These are phyloP conservation scores for Sebastes minor DNA, from an alignment of 2,797 vertebrate species.

Conservation along the genomic window DNA sequence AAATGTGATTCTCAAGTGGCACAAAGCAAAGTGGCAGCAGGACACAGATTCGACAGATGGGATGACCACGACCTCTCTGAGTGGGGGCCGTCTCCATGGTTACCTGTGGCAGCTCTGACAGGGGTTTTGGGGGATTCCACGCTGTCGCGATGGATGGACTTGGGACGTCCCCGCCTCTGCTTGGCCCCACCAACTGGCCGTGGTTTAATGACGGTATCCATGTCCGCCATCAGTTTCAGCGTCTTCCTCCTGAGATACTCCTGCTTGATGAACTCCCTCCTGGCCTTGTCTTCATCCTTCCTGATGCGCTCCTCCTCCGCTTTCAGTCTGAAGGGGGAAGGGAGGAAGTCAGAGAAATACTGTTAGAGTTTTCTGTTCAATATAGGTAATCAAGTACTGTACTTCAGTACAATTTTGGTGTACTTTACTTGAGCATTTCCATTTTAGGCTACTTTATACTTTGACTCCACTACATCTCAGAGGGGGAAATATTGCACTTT, in stretches of 20 bases:
- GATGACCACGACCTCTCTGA: constrained; percentile 9
- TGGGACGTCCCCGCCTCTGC: constrained; percentile 91
- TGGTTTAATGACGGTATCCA: constrained; percentile 92
- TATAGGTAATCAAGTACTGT: background rate
- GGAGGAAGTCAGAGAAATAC: background rate
- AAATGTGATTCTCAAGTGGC: constrained; percentile 47
- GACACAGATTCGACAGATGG: constrained; percentile 69
- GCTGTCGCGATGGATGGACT: constrained; percentile 94
- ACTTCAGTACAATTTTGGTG: too few relatives aligned
- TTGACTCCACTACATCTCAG: too few relatives aligned
- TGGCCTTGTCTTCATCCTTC: constrained; percentile 95
- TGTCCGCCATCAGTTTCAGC: constrained; percentile 97
- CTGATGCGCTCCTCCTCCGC: constrained; percentile 95
- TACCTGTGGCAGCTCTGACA: constrained; percentile 93
- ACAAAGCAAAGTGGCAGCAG: constrained; percentile 74
- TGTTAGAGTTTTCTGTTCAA: background rate
- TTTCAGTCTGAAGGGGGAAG: constrained; percentile 91
- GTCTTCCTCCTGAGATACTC: constrained; percentile 97
- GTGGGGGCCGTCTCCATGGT: constrained; percentile 44
- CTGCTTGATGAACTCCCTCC: constrained; percentile 96
- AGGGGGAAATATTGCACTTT: too few relatives aligned
- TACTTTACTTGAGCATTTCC: too few relatives aligned
- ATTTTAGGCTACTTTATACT: too few relatives aligned
- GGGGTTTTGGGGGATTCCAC: constrained; percentile 93
- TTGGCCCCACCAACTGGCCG: constrained; percentile 82